These are phyloP conservation scores for Onychorhynchus coronatus DNA, from an alignment of 2,113 vertebrate species.

Conservation along the genomic window DNA sequence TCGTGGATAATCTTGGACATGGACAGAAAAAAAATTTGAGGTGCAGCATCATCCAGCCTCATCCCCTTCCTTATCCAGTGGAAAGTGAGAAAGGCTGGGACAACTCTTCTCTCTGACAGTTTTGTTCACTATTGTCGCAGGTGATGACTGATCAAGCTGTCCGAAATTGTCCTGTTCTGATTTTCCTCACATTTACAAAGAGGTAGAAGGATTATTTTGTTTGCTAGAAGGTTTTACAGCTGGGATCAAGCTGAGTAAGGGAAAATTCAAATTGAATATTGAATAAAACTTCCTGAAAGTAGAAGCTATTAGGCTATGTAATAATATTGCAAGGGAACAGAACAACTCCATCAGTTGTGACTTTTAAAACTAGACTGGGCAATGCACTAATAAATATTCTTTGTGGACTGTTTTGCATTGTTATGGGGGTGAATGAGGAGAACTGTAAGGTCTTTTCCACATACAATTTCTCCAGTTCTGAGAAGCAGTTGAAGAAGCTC, in stretches of 20 bases:
- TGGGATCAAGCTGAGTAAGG: neutral
- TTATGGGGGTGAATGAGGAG: neutral
- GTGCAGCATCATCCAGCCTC: neutral
- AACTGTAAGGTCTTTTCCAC: neutral
- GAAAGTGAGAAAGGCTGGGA: neutral
- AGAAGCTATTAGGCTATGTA: neutral
- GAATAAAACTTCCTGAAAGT: conserved; percentile 15
- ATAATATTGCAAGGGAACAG: neutral
- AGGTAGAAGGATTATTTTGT: neutral
- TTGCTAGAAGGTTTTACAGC: neutral
- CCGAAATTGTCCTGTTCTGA: neutral
- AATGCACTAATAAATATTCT: neutral
- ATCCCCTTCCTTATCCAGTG: neutral
- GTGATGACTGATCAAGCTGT: neutral
- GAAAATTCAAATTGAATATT: neutral
- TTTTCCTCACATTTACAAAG: neutral
- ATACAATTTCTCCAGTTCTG: neutral
- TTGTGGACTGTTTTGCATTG: neutral
- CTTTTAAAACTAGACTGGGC: neutral
- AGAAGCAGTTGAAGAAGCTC: neutral
- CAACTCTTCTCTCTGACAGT: neutral
- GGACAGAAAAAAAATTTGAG: neutral
- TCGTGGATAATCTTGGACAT: neutral
- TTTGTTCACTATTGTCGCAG: neutral
- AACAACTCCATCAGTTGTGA: neutral